Percentiles rank a stretch among this genome's conserved stretches.
Evolutionary conservation across 2,113 vertebrate species (phyloP).

Genomic region (Leucopsar rothschildi): DNA sequence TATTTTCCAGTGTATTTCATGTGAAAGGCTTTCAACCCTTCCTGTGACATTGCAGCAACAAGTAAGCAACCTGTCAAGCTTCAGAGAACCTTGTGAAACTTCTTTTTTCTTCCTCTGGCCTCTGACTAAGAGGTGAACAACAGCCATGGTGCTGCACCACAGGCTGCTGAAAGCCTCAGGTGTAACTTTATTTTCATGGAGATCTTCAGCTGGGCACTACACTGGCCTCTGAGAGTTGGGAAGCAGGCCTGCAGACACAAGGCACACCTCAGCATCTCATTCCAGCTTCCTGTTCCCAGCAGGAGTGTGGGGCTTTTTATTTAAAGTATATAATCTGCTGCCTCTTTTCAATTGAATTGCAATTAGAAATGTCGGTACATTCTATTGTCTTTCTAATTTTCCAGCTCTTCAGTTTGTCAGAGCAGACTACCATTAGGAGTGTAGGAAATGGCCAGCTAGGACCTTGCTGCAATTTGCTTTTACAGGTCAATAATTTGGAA

Average conservation of each 20-base stretch:
- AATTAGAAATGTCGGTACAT: not conserved
- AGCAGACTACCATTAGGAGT: not conserved
- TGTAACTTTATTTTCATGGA: not conserved
- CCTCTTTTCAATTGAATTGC: not conserved
- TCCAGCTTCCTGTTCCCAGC: not conserved
- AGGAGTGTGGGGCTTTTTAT: fast-evolving
- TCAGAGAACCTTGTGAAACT: not conserved
- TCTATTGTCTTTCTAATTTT: not conserved
- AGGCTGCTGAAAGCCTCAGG: not conserved
- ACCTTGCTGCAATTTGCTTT: not conserved
- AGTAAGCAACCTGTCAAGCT: not conserved
- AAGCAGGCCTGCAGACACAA: not conserved
- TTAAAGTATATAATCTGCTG: not conserved
- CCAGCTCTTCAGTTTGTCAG: not conserved
- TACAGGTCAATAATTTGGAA: not conserved
- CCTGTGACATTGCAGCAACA: not conserved
- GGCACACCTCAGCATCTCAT: not conserved
- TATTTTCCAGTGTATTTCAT: not conserved
- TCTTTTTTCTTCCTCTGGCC: not conserved
- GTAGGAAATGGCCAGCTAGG: not conserved
- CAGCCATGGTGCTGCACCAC: not conserved
- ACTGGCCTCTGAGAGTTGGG: not conserved
- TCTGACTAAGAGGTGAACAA: not conserved
- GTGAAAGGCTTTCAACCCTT: not conserved
- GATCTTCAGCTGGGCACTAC: fast-evolving